phyloP scores from a whole-genome alignment of 2,797 vertebrate genomes.

The Alosa sapidissima region DNA sequence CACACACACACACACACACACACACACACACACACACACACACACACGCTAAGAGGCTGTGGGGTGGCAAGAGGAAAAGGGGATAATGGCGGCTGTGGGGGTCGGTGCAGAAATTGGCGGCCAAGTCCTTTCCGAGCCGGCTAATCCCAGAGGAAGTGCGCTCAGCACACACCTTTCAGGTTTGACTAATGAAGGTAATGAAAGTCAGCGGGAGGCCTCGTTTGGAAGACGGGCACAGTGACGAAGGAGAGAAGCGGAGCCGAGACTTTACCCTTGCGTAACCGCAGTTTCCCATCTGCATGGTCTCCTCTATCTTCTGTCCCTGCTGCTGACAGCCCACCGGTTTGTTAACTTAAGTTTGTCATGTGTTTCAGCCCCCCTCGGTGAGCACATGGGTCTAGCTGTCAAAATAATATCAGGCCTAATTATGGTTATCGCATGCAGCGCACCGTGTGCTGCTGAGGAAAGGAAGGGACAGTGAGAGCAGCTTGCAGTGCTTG shows the following conservation, averaged over 20 bases:
- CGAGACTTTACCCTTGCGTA: background rate
- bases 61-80: background rate
- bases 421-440: background rate
- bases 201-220: background rate
- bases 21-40: background rate
- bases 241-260: background rate
- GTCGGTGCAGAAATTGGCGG: background rate
- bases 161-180: background rate
- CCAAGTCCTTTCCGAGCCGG: background rate
- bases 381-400: background rate
- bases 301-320: background rate
- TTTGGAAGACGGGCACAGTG: background rate
- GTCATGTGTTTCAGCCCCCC: background rate
- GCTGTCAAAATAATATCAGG: background rate
- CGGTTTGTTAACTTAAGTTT: background rate
- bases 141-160: background rate
- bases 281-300: background rate
- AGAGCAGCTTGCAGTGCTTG: background rate
- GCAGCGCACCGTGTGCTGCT: background rate
- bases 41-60: background rate
- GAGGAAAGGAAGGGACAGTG: background rate
- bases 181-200: conserved; percentile 8
- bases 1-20: background rate
- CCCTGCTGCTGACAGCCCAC: background rate
- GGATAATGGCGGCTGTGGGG: background rate